Conservation (phyloP, 1,140 invertebrate genomes). For the Venustaconcha ellipsiformis region DNA sequence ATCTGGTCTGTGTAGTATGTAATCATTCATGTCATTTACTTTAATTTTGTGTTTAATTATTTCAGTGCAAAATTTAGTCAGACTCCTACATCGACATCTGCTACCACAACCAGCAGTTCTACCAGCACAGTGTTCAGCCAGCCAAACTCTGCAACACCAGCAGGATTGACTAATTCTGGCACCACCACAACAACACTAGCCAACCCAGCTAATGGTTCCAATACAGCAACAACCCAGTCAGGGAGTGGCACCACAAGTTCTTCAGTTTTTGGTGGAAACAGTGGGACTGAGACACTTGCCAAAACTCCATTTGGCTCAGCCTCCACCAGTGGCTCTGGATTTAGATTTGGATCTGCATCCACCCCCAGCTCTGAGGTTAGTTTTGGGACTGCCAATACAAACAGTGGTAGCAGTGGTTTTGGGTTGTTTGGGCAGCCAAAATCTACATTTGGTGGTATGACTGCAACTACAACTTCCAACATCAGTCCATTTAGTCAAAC, state of each 20-base stretch:
- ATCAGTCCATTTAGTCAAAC: background rate
- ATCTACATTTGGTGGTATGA: background rate
- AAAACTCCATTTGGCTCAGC: too few species aligned
- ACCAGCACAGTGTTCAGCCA: background rate
- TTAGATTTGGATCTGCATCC: too few species aligned
- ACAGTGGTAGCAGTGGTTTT: too few species aligned
- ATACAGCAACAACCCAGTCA: background rate
- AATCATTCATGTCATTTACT: too few species aligned
- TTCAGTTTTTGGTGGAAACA: too few species aligned
- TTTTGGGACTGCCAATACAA: too few species aligned
- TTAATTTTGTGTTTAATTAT: too few species aligned
- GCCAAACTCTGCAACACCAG: background rate
- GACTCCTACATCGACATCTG: background rate
- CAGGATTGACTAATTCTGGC: background rate
- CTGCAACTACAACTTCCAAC: background rate
- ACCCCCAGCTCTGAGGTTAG: too few species aligned
- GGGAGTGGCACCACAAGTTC: background rate
- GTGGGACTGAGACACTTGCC: too few species aligned
- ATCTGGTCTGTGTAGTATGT: too few species aligned
- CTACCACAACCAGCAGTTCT: background rate
- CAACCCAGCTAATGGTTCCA: background rate
- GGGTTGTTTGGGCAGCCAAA: conserved; percentile 1
- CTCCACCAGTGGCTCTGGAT: too few species aligned
- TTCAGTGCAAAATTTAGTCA: too few species aligned
- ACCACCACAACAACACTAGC: background rate